Evolutionary conservation across 2,888 invertebrate species (phyloP).

Genomic region (Harpagoxenus sublaevis): DNA sequence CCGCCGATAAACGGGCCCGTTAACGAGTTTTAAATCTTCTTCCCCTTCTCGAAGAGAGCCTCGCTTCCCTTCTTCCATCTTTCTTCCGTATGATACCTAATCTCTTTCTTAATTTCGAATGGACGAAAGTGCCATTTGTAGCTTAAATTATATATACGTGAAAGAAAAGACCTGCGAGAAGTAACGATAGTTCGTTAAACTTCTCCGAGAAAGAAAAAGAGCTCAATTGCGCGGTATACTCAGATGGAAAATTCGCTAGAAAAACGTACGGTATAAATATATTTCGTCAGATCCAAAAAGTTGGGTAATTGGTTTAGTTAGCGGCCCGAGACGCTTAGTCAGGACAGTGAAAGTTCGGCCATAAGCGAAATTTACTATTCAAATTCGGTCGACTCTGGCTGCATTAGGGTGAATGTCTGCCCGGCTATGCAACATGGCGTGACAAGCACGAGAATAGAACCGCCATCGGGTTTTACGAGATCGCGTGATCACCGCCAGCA

Average conservation of each 20-base stretch:
- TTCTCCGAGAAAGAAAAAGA: background rate
- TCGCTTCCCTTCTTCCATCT: background rate
- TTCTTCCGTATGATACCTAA: background rate
- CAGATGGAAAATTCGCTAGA: background rate
- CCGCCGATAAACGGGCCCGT: constrained; percentile 74
- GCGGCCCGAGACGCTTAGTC: constrained; percentile 33
- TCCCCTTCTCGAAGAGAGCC: background rate
- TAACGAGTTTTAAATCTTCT: constrained; percentile 71
- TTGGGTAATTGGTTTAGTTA: constrained; percentile 47
- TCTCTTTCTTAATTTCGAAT: background rate
- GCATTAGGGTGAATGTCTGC: constrained; percentile 82
- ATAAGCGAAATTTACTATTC: constrained; percentile 76
- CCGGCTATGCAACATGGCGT: constrained; percentile 83
- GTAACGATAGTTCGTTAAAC: background rate
- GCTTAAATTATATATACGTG: background rate
- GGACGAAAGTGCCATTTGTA: background rate
- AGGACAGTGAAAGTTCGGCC: constrained; percentile 60
- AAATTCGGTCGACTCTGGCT: constrained; percentile 68
- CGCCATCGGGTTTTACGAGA: constrained; percentile 80
- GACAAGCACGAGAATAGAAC: constrained; percentile 84
- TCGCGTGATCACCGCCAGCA: constrained; percentile 81
- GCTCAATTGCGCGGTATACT: background rate
- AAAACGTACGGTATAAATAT: constrained; percentile 23
- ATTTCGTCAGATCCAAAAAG: constrained; percentile 40
- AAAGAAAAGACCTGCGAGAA: background rate